Base-by-base conservation (phyloP, 92 coral and sea anemone genomes). In the Actinostola sp. region DNA sequence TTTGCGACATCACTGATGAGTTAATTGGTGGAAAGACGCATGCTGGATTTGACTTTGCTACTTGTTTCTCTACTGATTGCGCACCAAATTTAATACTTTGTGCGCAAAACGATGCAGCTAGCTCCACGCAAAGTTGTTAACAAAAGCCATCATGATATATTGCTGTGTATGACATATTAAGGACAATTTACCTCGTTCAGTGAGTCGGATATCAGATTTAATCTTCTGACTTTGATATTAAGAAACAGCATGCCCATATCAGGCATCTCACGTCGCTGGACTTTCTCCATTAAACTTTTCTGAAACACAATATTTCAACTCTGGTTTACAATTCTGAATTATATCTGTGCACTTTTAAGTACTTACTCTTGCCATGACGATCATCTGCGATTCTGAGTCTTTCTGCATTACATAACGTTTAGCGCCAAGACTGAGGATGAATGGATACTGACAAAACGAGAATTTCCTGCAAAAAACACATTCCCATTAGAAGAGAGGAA, bases 381-480 rank as follows among this genome's bases (percentile, higher is more conserved):
- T 92, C 99, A 95, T 95, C 76, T 95, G 99, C 32, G 99, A 71
- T 79, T 95, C 99, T 2, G 99, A 95, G 33, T 95, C 99, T 80
- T 95, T 94, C 71, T 95, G 95, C 89, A 95, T 87, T 41, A 95
- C 83, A 68, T 82, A 95, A 6, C 99, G 94, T 62, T 95, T 95
- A 4, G 99, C 97, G 11, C 84, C 86, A 25, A 95, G 89, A 36
- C 97, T 88, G 46, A 95, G 85, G 51, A 89, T 81, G 80, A 95
- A 92, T 1, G 99, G 99, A 67, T 95, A 95, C 80, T 95, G 99
- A 42, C 99, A 95, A 61, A 95, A 95, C 15, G 99, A 85, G 69
- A 95, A 95, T 52, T 84, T 88, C 74, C 99, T 95, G 78, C 15
- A 31, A 23, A 57, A 28, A 13, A 73, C 45, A 53, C 30, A 63